phyloP scores from a whole-genome alignment of 2,797 vertebrate species.

The Parauchenoglanis ngamensis region DNA sequence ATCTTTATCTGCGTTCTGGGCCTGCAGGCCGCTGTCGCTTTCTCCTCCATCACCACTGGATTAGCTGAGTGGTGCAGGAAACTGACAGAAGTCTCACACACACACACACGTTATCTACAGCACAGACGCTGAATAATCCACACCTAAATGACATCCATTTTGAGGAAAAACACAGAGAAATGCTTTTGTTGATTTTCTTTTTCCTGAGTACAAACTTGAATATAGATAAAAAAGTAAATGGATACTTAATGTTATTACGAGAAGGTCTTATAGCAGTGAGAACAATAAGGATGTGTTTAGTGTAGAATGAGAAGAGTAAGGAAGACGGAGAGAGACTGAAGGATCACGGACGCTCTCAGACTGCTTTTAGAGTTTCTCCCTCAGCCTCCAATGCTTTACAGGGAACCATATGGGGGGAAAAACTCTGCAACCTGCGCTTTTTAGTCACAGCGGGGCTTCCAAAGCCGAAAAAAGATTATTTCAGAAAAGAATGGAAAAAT shows the following conservation, averaged over 20 bases:
- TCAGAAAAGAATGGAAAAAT: too few relatives aligned
- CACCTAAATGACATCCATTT: constrained; percentile 18
- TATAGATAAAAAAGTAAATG: constrained; percentile 3
- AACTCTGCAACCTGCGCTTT: neutral
- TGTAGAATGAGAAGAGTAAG: neutral
- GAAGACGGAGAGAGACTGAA: neutral
- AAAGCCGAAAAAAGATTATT: neutral
- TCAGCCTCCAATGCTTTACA: neutral
- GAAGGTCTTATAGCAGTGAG: neutral
- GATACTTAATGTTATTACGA: neutral
- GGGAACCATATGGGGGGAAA: neutral
- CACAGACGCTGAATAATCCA: constrained; percentile 40
- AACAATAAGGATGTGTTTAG: neutral
- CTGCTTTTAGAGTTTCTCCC: neutral
- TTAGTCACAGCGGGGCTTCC: neutral
- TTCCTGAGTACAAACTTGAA: neutral
- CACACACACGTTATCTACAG: constrained; percentile 43
- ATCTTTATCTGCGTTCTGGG: constrained; percentile 44
- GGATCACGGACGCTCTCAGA: neutral
- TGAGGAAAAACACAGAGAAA: neutral
- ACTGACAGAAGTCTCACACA: constrained; percentile 14
- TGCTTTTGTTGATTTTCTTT: neutral
- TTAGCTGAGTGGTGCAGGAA: constrained; percentile 27
- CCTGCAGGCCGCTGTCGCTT: constrained; percentile 1
- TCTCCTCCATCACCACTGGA: constrained; percentile 32